A percentile compares a stretch with the other conserved stretches of the same genome.
These are phyloP conservation scores for Orycteropus afer DNA, from an alignment of 2,113 vertebrate genomes.

Conservation along the genomic window DNA sequence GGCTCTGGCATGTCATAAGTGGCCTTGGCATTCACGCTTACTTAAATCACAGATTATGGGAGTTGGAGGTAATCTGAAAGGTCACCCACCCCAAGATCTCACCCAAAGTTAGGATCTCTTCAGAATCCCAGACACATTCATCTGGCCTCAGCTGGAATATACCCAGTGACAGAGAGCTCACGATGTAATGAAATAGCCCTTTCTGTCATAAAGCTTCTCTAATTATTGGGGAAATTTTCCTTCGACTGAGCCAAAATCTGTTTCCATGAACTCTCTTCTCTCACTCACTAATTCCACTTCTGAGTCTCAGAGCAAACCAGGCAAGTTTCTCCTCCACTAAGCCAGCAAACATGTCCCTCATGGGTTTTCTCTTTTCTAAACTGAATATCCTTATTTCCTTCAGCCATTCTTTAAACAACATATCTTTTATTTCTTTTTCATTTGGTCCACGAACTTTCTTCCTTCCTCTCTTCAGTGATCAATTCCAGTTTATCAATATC, in stretches of 20 bases:
- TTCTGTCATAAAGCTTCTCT: constrained; percentile 44
- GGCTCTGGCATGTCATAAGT: not conserved
- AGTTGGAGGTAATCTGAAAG: not conserved
- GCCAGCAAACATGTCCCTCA: not conserved
- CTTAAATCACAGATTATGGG: constrained; percentile 35
- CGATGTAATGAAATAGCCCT: constrained; percentile 34
- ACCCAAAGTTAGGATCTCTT: not conserved
- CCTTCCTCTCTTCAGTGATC: not conserved
- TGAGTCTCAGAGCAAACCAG: constrained; percentile 33
- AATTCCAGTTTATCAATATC: not conserved
- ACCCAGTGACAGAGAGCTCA: constrained; percentile 46
- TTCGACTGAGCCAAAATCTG: constrained; percentile 50
- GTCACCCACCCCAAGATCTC: not conserved
- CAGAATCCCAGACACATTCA: not conserved
- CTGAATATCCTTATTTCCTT: not conserved
- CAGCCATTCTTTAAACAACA: not conserved
- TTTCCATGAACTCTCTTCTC: constrained; percentile 31
- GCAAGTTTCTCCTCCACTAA: not conserved
- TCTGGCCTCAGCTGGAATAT: not conserved
- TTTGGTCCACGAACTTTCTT: not conserved
- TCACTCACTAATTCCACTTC: constrained; percentile 34
- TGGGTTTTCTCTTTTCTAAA: not conserved
- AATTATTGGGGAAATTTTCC: constrained; percentile 58
- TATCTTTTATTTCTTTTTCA: not conserved
- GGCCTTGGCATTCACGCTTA: constrained; percentile 48